Evolutionary conservation across 2,113 vertebrate genomes (phyloP), one percentile per base, ranked within the genome.

Genomic region (Tamias sibiricus): DNA sequence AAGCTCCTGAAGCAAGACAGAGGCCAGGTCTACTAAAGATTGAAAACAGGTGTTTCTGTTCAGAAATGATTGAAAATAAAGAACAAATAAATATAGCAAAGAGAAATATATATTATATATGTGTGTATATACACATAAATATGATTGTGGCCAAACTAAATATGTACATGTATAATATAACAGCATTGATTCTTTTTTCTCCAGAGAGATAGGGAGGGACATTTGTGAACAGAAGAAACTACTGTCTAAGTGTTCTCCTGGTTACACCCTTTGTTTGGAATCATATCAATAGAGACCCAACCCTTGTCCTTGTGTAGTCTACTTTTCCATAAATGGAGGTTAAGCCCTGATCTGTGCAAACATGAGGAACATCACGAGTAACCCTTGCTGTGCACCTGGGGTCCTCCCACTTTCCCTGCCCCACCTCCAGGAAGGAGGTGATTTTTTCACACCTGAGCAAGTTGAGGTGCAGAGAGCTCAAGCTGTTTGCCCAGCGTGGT

Each of bases 301-400:
- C 42, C 8, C 16, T 68, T 75, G 54, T 40, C 71, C 54, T 37
- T 42, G 24, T 24, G 40, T 6, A 17, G 22, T 40, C 81, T 90
- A 16, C 4, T 26, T 49, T 32, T 96, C 71, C 52, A 49, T 76
- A 47, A 42, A 2, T 14, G 10, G 37, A 64, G 37, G 71, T 49
- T n/a, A 4, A 32, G 13, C 30, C 68, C 72, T 52, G 6, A 32
- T 84, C 68, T 26, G 3, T n/a, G 13, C 24, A 71, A 35, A 32
- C 10, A 14, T 54, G 59, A 0, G 3, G 20, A 3, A 42, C 52
- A 11, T 57, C 77, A n/a, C 17, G 24, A 8, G 0, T 8, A 6
- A 28, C 12, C 7, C 32, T 22, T 8, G 0, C 59, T 17, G 66
- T 47, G 3, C 14, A 74, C 1, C 7, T 0, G 0, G 1, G 52